These are phyloP conservation scores for Ochropleura plecta DNA, from an alignment of 2,888 invertebrate species.

Conservation along the genomic window DNA sequence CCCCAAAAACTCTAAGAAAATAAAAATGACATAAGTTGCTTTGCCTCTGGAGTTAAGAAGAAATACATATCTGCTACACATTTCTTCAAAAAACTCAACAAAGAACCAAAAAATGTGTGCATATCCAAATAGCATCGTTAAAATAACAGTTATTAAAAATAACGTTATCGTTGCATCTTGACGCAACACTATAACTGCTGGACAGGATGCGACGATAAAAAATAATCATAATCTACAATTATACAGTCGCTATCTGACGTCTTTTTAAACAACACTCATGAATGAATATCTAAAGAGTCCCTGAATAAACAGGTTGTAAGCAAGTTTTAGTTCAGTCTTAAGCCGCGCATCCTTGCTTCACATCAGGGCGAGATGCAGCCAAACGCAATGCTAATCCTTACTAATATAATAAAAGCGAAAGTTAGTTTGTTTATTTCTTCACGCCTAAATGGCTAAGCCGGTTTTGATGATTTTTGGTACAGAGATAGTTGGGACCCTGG, in stretches of 20 bases:
- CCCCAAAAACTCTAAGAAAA: neutral
- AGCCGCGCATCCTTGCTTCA: too few relatives aligned
- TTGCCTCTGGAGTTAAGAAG: neutral
- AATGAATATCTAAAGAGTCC: neutral
- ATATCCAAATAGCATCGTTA: neutral
- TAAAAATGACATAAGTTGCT: neutral
- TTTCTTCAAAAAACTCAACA: neutral
- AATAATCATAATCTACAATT: constrained; percentile 31
- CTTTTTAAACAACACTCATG: neutral
- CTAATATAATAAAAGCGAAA: too few relatives aligned
- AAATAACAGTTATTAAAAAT: constrained; percentile 31
- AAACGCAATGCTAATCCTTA: too few relatives aligned
- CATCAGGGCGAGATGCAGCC: too few relatives aligned
- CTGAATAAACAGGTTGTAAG: constrained; percentile 10
- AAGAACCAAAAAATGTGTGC: neutral
- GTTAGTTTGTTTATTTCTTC: too few relatives aligned
- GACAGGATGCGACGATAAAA: constrained; percentile 20
- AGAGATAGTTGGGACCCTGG: too few relatives aligned
- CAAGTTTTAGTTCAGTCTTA: neutral
- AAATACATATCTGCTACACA: neutral
- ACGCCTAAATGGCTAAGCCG: too few relatives aligned
- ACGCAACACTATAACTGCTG: constrained; percentile 30
- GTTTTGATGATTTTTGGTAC: too few relatives aligned
- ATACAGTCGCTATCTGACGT: constrained; percentile 17
- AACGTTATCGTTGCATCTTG: constrained; percentile 12